Conservation (phyloP, 2,113 vertebrate species). For the Larimichthys crocea region DNA sequence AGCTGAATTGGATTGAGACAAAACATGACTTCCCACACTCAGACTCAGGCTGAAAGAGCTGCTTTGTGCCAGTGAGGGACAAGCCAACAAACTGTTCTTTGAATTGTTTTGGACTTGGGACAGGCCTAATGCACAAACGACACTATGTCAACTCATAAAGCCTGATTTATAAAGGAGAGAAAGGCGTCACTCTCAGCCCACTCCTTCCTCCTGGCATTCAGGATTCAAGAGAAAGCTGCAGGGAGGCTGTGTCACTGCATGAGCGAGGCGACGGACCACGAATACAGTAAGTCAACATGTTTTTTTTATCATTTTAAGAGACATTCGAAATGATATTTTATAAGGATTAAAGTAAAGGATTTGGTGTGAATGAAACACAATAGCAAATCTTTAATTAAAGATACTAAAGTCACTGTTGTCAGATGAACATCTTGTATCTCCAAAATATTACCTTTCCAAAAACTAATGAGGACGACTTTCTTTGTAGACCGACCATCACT, state of each 20-base stretch:
- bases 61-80: conserved; percentile 68
- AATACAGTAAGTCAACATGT: conserved; percentile 11
- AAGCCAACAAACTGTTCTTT: conserved; percentile 72
- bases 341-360: neutral
- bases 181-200: conserved; percentile 55
- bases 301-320: conserved; percentile 3
- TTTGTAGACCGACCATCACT: neutral
- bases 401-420: neutral
- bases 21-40: conserved; percentile 65
- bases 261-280: neutral
- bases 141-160: conserved; percentile 71
- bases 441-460: neutral
- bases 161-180: conserved; percentile 59
- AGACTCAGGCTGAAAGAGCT: conserved; percentile 57
- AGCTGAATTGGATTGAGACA: conserved; percentile 23
- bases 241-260: conserved; percentile 11
- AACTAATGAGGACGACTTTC: neutral
- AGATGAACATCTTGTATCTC: neutral
- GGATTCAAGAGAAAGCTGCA: conserved; percentile 34
- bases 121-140: conserved; percentile 60
- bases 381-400: neutral
- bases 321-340: neutral
- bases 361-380: neutral
- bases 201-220: conserved; percentile 60
- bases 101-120: conserved; percentile 72